These are phyloP conservation scores for Sebastes itinus DNA, from an alignment of 2,797 vertebrate genomes.

Conservation along the genomic window DNA sequence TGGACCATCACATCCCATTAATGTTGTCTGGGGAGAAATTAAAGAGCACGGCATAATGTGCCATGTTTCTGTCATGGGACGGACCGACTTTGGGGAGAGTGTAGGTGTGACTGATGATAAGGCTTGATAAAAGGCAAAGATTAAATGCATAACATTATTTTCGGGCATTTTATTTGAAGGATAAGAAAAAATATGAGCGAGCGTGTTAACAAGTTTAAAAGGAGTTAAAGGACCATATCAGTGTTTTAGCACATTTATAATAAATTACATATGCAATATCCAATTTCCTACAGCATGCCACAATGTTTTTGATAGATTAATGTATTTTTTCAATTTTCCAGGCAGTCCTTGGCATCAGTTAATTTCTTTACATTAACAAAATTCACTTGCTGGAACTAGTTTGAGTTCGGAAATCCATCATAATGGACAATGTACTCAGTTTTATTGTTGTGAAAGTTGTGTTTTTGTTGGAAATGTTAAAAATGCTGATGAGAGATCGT, in stretches of 20 bases:
- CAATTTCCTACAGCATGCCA: neutral
- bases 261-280: neutral
- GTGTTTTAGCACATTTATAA: slow-evolving; percentile 1
- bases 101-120: slow-evolving; percentile 36
- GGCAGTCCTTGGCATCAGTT: slow-evolving; percentile 1
- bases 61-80: slow-evolving; percentile 60
- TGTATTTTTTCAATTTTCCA: neutral
- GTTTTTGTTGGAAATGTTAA: neutral
- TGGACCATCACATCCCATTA: slow-evolving; percentile 81
- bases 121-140: slow-evolving; percentile 35
- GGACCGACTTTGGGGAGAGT: slow-evolving; percentile 33
- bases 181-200: neutral
- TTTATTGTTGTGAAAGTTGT: neutral
- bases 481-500: neutral
- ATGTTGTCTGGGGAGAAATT: slow-evolving; percentile 75
- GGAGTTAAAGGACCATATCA: neutral
- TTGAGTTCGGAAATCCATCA: neutral
- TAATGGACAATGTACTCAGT: neutral
- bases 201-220: neutral
- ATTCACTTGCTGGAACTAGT: neutral
- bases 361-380: neutral
- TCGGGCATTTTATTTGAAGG: slow-evolving; percentile 30
- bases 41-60: slow-evolving; percentile 60
- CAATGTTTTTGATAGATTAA: slow-evolving; percentile 1
- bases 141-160: slow-evolving; percentile 26